A percentile compares a stretch with the other conserved stretches of the same genome.
phyloP scores from a whole-genome alignment of 1,140 invertebrate genomes.

The Capitella teleta region DNA sequence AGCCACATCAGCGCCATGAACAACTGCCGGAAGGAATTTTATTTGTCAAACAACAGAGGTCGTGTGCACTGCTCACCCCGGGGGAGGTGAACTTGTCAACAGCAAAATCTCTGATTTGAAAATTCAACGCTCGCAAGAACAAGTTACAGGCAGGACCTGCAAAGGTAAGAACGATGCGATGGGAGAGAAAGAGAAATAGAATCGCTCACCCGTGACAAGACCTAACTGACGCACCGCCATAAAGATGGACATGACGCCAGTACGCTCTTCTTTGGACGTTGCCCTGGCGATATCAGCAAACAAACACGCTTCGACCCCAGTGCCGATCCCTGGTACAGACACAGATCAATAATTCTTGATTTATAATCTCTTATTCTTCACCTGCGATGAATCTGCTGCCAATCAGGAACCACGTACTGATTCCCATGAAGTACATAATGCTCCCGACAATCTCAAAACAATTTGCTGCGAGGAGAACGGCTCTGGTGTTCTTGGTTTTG shows the following conservation, averaged over 20 bases:
- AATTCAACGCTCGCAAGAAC: conserved; percentile 29
- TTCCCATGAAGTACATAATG: conserved; percentile 35
- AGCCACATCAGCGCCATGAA: conserved; percentile 16
- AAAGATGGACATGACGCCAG: conserved; percentile 28
- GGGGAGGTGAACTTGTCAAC: conserved; percentile 34
- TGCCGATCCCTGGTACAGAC: conserved; percentile 18
- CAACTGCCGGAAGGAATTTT: too few species aligned
- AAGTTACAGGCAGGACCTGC: conserved; percentile 34
- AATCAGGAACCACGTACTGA: conserved; percentile 31
- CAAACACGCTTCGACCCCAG: conserved; percentile 24
- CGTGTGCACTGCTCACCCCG: conserved; percentile 27
- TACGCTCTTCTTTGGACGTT: conserved; percentile 31
- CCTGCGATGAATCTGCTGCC: conserved; percentile 33
- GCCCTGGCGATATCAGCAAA: conserved; percentile 30
- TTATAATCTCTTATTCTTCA: too few species aligned
- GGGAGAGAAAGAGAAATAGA: not conserved
- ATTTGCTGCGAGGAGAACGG: conserved; percentile 26
- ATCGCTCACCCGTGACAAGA: conserved; percentile 25
- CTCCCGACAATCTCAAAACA: conserved; percentile 31
- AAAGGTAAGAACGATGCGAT: conserved; percentile 3
- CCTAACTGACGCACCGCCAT: conserved; percentile 32
- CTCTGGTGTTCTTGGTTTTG: conserved; percentile 22
- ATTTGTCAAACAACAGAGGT: too few species aligned
- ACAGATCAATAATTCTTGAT: not conserved
- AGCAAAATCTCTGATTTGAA: conserved; percentile 26